Evolutionary conservation across 2,888 invertebrate species (phyloP).

Genomic region (Dinocampus coccinellae): DNA sequence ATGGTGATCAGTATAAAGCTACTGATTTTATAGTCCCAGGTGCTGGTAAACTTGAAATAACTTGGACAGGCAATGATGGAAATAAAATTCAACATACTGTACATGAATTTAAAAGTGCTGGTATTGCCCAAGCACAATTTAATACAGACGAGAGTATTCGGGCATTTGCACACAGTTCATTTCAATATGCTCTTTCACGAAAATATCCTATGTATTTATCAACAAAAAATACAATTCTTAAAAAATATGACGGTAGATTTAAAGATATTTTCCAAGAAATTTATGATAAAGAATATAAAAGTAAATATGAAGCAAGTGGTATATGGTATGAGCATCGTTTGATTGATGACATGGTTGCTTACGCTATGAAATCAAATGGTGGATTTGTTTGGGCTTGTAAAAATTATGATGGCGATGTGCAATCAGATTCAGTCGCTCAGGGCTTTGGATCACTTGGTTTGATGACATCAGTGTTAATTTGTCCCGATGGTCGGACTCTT

Average conservation of each 20-base stretch:
- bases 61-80: slow-evolving; percentile 79
- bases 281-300: slow-evolving; percentile 90
- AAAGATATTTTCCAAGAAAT: slow-evolving; percentile 98
- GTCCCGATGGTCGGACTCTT: slow-evolving; percentile 98
- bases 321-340: slow-evolving; percentile 99
- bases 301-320: slow-evolving; percentile 84
- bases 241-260: slow-evolving; percentile 96
- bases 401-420: slow-evolving; percentile 99
- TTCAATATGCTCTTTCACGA: slow-evolving; percentile 88
- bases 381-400: slow-evolving; percentile 99
- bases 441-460: slow-evolving; percentile 96
- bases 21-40: slow-evolving; percentile 96
- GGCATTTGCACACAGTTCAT: slow-evolving; percentile 95
- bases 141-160: slow-evolving; percentile 95
- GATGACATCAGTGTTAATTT: slow-evolving; percentile 97
- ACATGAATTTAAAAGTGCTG: slow-evolving; percentile 87
- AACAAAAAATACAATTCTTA: slow-evolving; percentile 97
- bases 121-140: slow-evolving; percentile 95
- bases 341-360: slow-evolving; percentile 99
- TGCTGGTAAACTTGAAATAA: slow-evolving; percentile 87
- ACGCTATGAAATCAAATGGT: slow-evolving; percentile 97
- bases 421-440: slow-evolving; percentile 98
- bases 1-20: slow-evolving; percentile 97
- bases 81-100: slow-evolving; percentile 81
- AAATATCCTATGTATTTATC: slow-evolving; percentile 93